Conservation (phyloP, 2,113 vertebrate species). For the Halcyon senegalensis region DNA sequence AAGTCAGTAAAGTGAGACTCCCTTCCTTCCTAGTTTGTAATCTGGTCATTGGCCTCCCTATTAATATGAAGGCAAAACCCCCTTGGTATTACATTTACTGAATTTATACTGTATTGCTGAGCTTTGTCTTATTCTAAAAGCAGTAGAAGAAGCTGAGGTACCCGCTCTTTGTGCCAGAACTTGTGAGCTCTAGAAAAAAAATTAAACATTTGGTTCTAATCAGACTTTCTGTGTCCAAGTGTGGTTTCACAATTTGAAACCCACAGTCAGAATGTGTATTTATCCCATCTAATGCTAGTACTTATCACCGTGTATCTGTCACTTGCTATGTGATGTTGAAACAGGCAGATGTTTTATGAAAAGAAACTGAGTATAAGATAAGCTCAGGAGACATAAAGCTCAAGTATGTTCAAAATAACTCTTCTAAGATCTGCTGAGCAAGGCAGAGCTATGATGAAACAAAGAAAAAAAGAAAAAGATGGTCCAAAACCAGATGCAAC, state of each 20-base stretch:
- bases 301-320: background rate
- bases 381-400: background rate
- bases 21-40: background rate
- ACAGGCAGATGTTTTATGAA: conserved; percentile 31
- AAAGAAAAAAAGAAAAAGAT: background rate
- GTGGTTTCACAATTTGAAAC: conserved; percentile 35
- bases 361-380: background rate
- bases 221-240: background rate
- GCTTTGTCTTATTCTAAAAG: background rate
- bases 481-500: background rate
- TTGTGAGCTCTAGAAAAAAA: background rate
- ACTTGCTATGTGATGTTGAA: conserved; percentile 17
- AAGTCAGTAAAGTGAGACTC: background rate
- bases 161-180: background rate
- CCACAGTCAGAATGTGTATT: conserved; percentile 4
- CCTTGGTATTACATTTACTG: background rate
- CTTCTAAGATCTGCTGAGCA: background rate
- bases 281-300: conserved; percentile 2
- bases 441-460: background rate
- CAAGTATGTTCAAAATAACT: background rate
- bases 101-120: background rate
- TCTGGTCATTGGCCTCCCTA: background rate
- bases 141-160: background rate
- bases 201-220: background rate
- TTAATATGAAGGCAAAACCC: background rate